A percentile compares a stretch with the other conserved stretches of the same genome.
These are phyloP conservation scores for Neria commutata DNA, from an alignment of 2,888 invertebrate genomes.

Conservation along the genomic window DNA sequence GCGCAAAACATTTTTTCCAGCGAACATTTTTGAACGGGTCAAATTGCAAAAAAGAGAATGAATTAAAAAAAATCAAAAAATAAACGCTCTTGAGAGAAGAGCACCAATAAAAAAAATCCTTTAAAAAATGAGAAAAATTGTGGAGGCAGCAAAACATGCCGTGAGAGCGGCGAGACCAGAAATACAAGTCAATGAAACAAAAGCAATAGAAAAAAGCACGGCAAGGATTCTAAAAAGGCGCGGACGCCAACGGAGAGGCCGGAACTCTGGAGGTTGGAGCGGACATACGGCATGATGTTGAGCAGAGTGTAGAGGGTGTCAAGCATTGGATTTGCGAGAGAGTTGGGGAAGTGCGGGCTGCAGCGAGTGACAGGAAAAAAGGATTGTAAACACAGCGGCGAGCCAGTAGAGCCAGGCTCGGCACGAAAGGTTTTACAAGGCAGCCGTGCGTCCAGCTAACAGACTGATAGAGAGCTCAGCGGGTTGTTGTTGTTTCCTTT, in stretches of 20 bases:
- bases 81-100: not conserved
- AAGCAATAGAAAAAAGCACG: not conserved
- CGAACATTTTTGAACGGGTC: constrained; percentile 41
- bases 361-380: not conserved
- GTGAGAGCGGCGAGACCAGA: not conserved
- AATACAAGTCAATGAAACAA: constrained; percentile 1
- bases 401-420: not conserved
- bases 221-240: too few species aligned
- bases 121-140: not conserved
- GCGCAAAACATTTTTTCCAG: constrained; percentile 4
- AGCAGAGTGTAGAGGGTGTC: too few species aligned
- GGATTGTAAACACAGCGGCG: not conserved
- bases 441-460: constrained; percentile 1
- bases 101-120: not conserved
- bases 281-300: too few species aligned
- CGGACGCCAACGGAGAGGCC: not conserved
- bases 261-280: not conserved
- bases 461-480: constrained; percentile 6
- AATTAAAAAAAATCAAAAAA: not conserved
- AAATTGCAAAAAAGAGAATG: constrained; percentile 35
- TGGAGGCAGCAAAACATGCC: not conserved
- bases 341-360: not conserved
- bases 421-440: too few species aligned
- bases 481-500: not conserved
- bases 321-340: too few species aligned